Base-by-base conservation (phyloP, 2,113 vertebrate species). In the Chionodraco myersi region DNA sequence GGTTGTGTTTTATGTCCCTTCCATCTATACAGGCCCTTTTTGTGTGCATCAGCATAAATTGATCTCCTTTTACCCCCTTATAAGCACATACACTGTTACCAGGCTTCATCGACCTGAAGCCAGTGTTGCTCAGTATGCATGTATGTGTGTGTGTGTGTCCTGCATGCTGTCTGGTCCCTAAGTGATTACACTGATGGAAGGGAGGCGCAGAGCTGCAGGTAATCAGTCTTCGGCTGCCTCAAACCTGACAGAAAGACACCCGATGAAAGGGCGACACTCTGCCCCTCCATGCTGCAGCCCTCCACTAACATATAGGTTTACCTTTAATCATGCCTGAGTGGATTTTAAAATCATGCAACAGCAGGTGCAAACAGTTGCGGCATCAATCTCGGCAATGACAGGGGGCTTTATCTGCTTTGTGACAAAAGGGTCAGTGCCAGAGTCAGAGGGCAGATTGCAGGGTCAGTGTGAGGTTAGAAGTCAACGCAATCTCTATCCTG, bases 131-230 rank as follows among this genome's bases (percentile, higher is more conserved):
- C 59, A 63, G 45, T 75, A 56, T 70, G 57, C 54, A 30, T 71
- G 34, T 64, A 62, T 47, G 71, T 36, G 23, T 58, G 47, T 47
- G 79, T 66, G 72, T 61, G 67, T 76, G 82, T 26, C 74, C 72
- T 52, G 49, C 70, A 54, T 13, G 4, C 67, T 44, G 51, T 65
- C 61, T 18, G 61, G 64, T 59, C 57, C 63, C 18, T 4, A 26
- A 58, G 70, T 77, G 84, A 90, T 92, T 90, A 83, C 65, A 74
- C 58, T 81, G 91, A 94, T 89, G 51, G 72, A 88, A 49, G 79
- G 2, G 5, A 78, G 75, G 69, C 77, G 83, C 48, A 72, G 14
- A 57, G 64, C 84, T 60, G 72, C 53, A 70, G 58, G 85, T 79
- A 23, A 90, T 93, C 88, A 75, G 74, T 86, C 84, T 80, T 83